Conservation (phyloP, 2,888 invertebrate genomes). For the Cheilosia pagana region DNA sequence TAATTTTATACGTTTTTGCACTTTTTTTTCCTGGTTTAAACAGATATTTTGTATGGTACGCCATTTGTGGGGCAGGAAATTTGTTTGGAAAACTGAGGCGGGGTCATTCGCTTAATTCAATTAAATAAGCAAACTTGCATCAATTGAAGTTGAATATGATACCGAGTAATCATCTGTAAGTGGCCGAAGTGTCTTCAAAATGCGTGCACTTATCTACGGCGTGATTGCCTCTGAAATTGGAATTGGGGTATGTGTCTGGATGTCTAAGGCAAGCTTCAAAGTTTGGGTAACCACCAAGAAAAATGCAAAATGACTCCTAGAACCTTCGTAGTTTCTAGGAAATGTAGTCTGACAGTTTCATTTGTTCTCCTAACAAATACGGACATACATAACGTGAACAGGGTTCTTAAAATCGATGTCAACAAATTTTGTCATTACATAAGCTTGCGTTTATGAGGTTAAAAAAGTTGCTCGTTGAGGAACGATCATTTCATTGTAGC, state of each 20-base stretch:
- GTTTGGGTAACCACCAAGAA: too few species aligned
- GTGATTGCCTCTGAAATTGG: background rate
- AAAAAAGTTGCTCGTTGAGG: too few species aligned
- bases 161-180: background rate
- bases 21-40: constrained; percentile 10
- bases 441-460: too few species aligned
- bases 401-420: too few species aligned
- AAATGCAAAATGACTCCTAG: too few species aligned
- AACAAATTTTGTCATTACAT: too few species aligned
- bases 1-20: constrained; percentile 15
- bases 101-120: constrained; percentile 12
- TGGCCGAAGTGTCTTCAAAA: background rate
- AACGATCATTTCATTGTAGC: background rate
- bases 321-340: too few species aligned
- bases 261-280: background rate
- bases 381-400: too few species aligned
- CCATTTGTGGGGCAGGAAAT: constrained; percentile 40
- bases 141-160: constrained; percentile 10
- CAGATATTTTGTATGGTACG: constrained; percentile 30
- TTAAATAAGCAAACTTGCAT: constrained; percentile 5
- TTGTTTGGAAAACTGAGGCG: background rate
- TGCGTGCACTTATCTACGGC: background rate
- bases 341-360: too few species aligned
- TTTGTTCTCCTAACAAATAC: too few species aligned
- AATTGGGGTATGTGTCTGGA: background rate